These are phyloP conservation scores for Anolis apletophallus DNA, from an alignment of 2,797 vertebrate genomes.

Conservation along the genomic window DNA sequence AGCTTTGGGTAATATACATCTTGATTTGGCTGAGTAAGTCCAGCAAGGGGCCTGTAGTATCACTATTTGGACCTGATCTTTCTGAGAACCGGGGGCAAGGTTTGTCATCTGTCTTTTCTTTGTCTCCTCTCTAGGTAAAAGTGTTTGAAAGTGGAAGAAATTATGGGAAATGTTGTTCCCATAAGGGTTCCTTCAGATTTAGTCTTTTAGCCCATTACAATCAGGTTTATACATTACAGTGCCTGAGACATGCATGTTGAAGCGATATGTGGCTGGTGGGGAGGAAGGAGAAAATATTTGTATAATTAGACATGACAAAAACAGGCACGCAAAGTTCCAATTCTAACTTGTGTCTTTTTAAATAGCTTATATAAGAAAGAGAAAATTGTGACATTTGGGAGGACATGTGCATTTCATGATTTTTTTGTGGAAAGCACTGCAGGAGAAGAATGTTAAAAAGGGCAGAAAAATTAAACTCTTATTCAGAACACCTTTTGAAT, in stretches of 20 bases:
- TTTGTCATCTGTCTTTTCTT: neutral
- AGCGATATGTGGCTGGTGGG: neutral
- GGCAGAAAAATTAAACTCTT: constrained; percentile 30
- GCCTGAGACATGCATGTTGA: neutral
- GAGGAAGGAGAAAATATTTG: neutral
- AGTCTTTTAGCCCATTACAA: neutral
- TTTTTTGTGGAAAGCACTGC: constrained; percentile 16
- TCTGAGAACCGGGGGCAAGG: neutral
- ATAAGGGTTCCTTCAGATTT: neutral
- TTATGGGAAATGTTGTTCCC: too few species aligned
- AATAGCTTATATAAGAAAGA: neutral
- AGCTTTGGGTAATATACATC: neutral
- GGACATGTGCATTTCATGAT: constrained; percentile 1
- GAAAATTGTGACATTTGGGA: constrained; percentile 11
- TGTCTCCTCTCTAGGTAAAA: neutral
- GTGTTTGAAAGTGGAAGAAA: neutral
- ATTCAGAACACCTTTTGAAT: neutral
- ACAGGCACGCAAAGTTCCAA: neutral
- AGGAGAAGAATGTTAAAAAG: constrained; percentile 5
- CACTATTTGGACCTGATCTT: too few species aligned
- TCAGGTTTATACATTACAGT: neutral
- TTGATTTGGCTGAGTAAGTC: neutral
- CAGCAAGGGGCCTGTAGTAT: too few species aligned
- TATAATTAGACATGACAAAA: neutral
- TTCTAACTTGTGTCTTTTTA: neutral